Conservation (phyloP, 2,797 vertebrate species). For the Arrhamphus sclerolepis region DNA sequence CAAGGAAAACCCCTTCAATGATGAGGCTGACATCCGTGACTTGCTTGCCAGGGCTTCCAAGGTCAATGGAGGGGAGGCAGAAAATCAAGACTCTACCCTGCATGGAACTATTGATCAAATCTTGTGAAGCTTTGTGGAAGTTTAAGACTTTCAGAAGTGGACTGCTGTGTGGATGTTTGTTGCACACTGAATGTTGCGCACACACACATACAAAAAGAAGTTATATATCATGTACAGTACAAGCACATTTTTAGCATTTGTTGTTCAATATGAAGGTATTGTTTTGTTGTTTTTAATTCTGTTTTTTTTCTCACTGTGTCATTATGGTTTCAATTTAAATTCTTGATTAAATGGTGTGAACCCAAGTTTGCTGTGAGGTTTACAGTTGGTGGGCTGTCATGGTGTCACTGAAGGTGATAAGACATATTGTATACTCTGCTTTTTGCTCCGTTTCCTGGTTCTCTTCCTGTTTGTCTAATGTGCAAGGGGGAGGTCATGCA, state of each 20-base stretch:
- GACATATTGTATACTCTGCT: conserved; percentile 39
- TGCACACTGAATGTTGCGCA: conserved; percentile 13
- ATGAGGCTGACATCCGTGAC: conserved; percentile 85
- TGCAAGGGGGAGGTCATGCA: conserved; percentile 81
- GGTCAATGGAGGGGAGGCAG: conserved; percentile 18
- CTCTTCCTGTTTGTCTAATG: conserved; percentile 83
- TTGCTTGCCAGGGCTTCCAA: conserved; percentile 81
- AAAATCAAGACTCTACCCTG: conserved; percentile 16
- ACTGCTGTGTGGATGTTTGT: conserved; percentile 21
- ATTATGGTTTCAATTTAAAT: conserved; percentile 29
- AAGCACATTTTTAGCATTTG: conserved; percentile 17
- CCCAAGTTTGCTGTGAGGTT: conserved; percentile 14
- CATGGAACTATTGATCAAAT: conserved; percentile 5
- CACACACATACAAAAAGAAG: conserved; percentile 14
- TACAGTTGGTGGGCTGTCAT: conserved; percentile 32
- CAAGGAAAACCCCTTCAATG: conserved; percentile 87
- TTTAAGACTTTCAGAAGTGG: conserved; percentile 12
- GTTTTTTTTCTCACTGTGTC: conserved; percentile 37
- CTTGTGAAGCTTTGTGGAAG: conserved; percentile 14
- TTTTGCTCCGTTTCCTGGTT: conserved; percentile 66
- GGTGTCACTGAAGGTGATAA: conserved; percentile 40
- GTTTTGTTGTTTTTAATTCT: conserved; percentile 42
- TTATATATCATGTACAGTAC: conserved; percentile 21
- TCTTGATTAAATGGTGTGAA: conserved; percentile 41
- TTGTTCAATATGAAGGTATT: conserved; percentile 31